Percentiles rank a stretch among this genome's conserved stretches.
Evolutionary conservation across 2,888 invertebrate genomes (phyloP).

Genomic region (Parochlus steinenii): DNA sequence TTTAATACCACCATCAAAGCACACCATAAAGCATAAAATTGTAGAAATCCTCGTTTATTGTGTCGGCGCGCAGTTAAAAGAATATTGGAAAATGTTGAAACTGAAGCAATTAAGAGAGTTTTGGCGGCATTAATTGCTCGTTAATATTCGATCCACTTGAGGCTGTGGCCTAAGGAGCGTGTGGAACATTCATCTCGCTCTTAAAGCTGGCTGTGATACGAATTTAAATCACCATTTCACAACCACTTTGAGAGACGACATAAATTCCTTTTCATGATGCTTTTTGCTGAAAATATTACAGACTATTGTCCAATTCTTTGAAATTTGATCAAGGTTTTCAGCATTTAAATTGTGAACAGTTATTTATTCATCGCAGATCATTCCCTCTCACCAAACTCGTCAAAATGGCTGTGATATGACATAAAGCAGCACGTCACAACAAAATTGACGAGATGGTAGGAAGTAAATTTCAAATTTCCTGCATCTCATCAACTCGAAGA

Average conservation of each 20-base stretch:
- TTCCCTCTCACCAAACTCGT: constrained; percentile 12
- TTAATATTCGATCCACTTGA: too few relatives aligned
- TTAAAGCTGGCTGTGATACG: constrained; percentile 99
- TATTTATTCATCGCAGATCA: background rate
- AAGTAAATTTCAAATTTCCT: background rate
- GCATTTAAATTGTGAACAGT: too few relatives aligned
- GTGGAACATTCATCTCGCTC: constrained; percentile 44
- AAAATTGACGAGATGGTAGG: constrained; percentile 12
- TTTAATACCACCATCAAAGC: too few relatives aligned
- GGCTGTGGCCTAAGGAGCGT: too few relatives aligned
- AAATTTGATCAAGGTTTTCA: too few relatives aligned
- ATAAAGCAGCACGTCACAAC: constrained; percentile 12
- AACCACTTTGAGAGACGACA: constrained; percentile 74
- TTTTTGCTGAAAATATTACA: background rate
- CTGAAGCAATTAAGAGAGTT: too few relatives aligned
- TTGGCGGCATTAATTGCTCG: too few relatives aligned
- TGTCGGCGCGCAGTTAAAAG: too few relatives aligned
- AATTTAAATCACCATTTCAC: constrained; percentile 52
- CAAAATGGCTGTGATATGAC: constrained; percentile 13
- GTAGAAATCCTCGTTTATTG: too few relatives aligned
- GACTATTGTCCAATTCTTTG: background rate
- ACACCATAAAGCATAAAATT: too few relatives aligned
- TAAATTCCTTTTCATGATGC: constrained; percentile 21
- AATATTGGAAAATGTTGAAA: too few relatives aligned
- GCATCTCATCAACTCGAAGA: background rate